Percentiles rank a stretch among this genome's conserved stretches.
phyloP scores from a whole-genome alignment of 2,113 vertebrate genomes.

The Syngnathus scovelli region DNA sequence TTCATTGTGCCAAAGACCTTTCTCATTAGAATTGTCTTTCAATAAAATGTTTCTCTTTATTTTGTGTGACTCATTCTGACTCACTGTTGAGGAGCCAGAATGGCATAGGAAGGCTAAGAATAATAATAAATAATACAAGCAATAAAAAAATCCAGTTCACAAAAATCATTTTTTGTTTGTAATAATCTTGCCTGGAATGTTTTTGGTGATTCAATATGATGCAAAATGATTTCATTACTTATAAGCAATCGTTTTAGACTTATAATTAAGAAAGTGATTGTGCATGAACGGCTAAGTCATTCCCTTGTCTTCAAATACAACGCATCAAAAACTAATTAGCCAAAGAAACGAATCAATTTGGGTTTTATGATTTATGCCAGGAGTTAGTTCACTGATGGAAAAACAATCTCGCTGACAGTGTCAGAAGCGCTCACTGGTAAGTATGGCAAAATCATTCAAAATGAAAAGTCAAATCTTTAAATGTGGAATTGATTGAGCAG shows the following conservation, averaged over 20 bases:
- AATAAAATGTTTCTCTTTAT: constrained; percentile 28
- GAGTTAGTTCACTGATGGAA: constrained; percentile 4
- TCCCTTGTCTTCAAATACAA: not conserved
- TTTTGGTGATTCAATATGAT: not conserved
- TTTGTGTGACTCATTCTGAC: constrained; percentile 45
- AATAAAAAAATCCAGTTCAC: not conserved
- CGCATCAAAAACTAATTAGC: not conserved
- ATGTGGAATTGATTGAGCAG: constrained; percentile 46
- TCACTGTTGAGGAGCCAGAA: not conserved
- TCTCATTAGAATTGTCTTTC: constrained; percentile 33
- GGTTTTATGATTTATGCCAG: constrained; percentile 2
- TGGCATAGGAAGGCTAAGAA: not conserved
- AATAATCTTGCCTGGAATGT: not conserved
- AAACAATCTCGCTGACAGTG: constrained; percentile 3
- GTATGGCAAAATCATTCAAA: not conserved
- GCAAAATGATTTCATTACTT: no score
- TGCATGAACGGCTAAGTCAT: not conserved
- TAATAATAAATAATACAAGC: not conserved
- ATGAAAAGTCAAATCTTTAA: constrained; percentile 6
- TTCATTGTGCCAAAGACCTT: constrained; percentile 8
- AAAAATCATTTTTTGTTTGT: not conserved
- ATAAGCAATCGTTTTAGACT: no score
- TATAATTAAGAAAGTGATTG: not conserved
- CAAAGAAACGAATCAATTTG: not conserved
- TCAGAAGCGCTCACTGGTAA: not conserved